A percentile compares a stretch with the other conserved stretches of the same genome.
Conservation (phyloP, 2,888 invertebrate species). For the Coelogynopora nodosa region DNA sequence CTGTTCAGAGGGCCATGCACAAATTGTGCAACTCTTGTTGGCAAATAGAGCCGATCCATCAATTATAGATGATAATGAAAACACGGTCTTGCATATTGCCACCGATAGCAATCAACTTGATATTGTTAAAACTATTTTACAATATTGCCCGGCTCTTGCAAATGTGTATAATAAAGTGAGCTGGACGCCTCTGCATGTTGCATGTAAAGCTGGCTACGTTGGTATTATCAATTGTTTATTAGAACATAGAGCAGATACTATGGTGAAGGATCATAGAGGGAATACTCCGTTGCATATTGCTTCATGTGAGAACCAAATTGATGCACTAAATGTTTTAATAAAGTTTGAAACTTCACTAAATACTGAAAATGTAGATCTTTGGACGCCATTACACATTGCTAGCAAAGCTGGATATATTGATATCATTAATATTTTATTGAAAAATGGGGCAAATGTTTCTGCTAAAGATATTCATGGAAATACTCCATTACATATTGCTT, state of each 20-base stretch:
- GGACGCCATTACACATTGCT: background rate
- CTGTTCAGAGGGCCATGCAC: background rate
- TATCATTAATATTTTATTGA: background rate
- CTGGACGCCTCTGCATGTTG: too few relatives aligned
- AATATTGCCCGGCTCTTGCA: too few relatives aligned
- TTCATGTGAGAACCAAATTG: too few relatives aligned
- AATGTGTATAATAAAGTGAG: too few relatives aligned
- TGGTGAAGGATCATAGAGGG: too few relatives aligned
- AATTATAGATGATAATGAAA: background rate
- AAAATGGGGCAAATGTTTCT: background rate
- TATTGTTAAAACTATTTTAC: too few relatives aligned
- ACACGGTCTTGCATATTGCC: background rate
- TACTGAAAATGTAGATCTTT: background rate
- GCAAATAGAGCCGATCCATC: background rate
- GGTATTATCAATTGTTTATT: too few relatives aligned
- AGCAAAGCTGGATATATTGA: background rate
- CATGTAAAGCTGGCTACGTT: too few relatives aligned
- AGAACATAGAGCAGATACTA: too few relatives aligned
- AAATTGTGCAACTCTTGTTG: background rate
- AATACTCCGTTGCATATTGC: too few relatives aligned
- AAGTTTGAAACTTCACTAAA: background rate
- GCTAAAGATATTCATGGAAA: background rate
- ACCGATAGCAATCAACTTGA: too few relatives aligned
- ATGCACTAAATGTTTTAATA: background rate
- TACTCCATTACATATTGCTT: background rate